Conservation (phyloP, 2,888 invertebrate genomes). For the Phyllotreta striolata region DNA sequence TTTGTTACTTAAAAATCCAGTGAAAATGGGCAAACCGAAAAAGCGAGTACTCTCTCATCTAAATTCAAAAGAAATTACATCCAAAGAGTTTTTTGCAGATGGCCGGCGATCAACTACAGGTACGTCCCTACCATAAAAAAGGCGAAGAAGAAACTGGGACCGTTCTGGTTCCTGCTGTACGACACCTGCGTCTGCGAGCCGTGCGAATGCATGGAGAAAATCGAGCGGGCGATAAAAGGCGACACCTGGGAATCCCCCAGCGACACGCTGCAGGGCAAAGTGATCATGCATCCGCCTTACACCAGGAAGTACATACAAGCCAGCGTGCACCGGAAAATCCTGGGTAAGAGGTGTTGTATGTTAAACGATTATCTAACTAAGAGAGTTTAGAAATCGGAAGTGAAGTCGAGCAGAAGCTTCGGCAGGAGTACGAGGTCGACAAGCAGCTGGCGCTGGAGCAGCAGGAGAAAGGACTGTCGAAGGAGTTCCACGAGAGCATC, state of each 20-base stretch:
- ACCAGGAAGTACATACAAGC: slow-evolving; percentile 58
- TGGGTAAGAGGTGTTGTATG: slow-evolving; percentile 47
- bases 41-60: no score
- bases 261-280: slow-evolving; percentile 25
- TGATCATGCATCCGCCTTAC: slow-evolving; percentile 58
- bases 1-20: no score
- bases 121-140: slow-evolving; percentile 3
- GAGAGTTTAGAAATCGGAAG: slow-evolving; percentile 53
- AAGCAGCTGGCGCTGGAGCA: slow-evolving; percentile 52
- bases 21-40: no score
- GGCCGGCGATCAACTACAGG: slow-evolving; percentile 4
- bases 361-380: slow-evolving; percentile 1
- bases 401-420: slow-evolving; percentile 53
- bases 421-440: slow-evolving; percentile 52
- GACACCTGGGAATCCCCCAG: slow-evolving; percentile 10
- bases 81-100: not conserved
- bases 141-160: not conserved
- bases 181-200: not conserved
- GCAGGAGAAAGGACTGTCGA: slow-evolving; percentile 45
- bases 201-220: not conserved
- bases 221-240: not conserved
- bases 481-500: slow-evolving; percentile 41
- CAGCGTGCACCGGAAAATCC: slow-evolving; percentile 59
- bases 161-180: slow-evolving; percentile 1
- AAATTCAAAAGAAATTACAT: no score